Conservation (phyloP, 2,888 invertebrate genomes). For the Rhorus exstirpatorius region DNA sequence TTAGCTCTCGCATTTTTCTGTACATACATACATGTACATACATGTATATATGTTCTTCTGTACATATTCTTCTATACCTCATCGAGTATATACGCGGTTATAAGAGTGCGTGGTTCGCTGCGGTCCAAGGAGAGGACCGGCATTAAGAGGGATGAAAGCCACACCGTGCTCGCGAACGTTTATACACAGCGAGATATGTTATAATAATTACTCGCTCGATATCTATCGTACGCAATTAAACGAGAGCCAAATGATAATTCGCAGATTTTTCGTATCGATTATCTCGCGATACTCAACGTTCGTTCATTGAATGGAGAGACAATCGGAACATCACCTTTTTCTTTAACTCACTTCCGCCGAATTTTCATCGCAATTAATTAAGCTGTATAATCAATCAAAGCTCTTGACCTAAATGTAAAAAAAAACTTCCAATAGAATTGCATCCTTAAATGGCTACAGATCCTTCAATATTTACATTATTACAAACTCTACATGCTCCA, state of each 20-base stretch:
- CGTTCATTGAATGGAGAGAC: background rate
- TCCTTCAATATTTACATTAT: background rate
- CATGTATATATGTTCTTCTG: background rate
- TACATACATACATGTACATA: background rate
- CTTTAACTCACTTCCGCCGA: too few relatives aligned
- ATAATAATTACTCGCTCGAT: constrained; percentile 66
- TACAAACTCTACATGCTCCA: too few relatives aligned
- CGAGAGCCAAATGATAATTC: constrained; percentile 11
- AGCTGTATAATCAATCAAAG: too few relatives aligned
- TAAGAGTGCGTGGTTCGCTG: constrained; percentile 10
- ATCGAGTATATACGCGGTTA: constrained; percentile 3
- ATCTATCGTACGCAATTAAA: constrained; percentile 65
- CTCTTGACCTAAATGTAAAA: background rate
- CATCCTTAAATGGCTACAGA: too few relatives aligned
- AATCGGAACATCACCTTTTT: too few relatives aligned
- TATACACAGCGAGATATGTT: constrained; percentile 66
- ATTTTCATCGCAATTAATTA: too few relatives aligned
- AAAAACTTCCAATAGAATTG: too few relatives aligned
- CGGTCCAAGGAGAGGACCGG: constrained; percentile 26
- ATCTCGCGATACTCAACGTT: constrained; percentile 27
- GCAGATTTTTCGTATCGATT: constrained; percentile 7
- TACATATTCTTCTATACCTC: background rate
- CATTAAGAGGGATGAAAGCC: constrained; percentile 61
- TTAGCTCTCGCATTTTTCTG: constrained; percentile 77
- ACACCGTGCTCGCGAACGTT: constrained; percentile 43